phyloP scores from a whole-genome alignment of 2,797 vertebrate genomes.

The Borostomias antarcticus region DNA sequence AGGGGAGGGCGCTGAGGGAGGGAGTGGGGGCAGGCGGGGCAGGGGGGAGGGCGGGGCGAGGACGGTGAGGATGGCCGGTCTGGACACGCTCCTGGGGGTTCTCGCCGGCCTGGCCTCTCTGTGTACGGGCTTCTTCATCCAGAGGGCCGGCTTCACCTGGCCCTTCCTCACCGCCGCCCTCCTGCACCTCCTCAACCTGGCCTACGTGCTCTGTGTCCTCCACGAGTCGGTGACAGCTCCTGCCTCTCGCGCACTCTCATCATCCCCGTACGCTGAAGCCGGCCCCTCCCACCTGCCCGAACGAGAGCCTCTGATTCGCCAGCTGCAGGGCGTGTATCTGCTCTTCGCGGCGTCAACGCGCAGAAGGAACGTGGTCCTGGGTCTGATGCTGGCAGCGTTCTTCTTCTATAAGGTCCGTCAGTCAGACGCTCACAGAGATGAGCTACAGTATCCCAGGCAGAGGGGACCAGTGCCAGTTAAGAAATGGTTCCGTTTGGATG shows the following conservation, averaged over 20 bases:
- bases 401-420: conserved; percentile 67
- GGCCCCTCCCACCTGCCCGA: conserved; percentile 7
- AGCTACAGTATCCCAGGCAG: too few relatives aligned
- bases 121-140: conserved; percentile 80
- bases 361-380: conserved; percentile 64
- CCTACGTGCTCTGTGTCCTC: conserved; percentile 77
- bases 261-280: conserved; percentile 2
- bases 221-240: conserved; percentile 67
- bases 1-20: too few relatives aligned
- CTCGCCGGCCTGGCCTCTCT: conserved; percentile 79
- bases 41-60: too few relatives aligned
- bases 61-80: conserved; percentile 78
- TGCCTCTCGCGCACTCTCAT: too few relatives aligned
- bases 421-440: background rate
- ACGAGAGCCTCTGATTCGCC: conserved; percentile 61
- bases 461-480: too few relatives aligned
- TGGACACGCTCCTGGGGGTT: conserved; percentile 80
- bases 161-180: conserved; percentile 70
- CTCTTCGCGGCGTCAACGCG: conserved; percentile 74
- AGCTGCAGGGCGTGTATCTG: conserved; percentile 74
- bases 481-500: too few relatives aligned
- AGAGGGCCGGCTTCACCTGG: conserved; percentile 76
- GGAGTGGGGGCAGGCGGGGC: too few relatives aligned
- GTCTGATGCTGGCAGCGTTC: conserved; percentile 73
- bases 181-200: conserved; percentile 71